Evolutionary conservation across 2,797 vertebrate genomes (phyloP).

Genomic region (Craterocephalus amniculus): DNA sequence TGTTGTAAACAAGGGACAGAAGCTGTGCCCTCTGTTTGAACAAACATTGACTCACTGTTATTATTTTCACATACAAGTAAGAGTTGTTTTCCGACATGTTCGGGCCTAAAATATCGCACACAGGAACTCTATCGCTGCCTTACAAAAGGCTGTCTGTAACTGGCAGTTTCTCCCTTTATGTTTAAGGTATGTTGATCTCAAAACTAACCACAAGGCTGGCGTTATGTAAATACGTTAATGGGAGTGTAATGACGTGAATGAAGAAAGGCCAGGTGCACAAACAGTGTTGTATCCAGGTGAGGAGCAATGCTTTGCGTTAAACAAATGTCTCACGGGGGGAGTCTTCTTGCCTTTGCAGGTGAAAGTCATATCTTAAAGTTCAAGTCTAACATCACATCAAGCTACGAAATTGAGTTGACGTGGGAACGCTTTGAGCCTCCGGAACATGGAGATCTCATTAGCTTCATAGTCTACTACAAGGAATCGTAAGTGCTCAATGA

Average conservation of each 20-base stretch:
- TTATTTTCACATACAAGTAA: too few relatives aligned
- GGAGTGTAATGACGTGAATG: neutral
- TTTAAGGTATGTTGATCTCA: neutral
- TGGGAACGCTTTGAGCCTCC: conserved; percentile 93
- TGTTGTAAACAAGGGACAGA: too few relatives aligned
- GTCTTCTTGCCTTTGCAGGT: conserved; percentile 80
- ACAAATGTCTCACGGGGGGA: conserved; percentile 18
- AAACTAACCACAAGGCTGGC: neutral
- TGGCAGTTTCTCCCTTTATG: neutral
- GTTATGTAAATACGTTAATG: neutral
- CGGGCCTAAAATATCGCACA: too few relatives aligned
- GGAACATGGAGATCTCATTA: conserved; percentile 92
- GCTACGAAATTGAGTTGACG: conserved; percentile 88
- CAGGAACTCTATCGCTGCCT: too few relatives aligned
- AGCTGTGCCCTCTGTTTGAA: too few relatives aligned
- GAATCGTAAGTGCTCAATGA: conserved; percentile 90
- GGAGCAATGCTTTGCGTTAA: neutral
- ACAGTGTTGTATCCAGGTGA: neutral
- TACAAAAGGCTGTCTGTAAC: too few relatives aligned
- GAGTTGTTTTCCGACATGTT: too few relatives aligned
- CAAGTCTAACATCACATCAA: conserved; percentile 89
- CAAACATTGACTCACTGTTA: too few relatives aligned
- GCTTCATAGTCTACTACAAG: conserved; percentile 98
- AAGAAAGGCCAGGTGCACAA: neutral
- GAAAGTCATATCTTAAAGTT: conserved; percentile 92